Base-by-base conservation (phyloP, 2,797 vertebrate genomes). In the Sebastes vulpes region DNA sequence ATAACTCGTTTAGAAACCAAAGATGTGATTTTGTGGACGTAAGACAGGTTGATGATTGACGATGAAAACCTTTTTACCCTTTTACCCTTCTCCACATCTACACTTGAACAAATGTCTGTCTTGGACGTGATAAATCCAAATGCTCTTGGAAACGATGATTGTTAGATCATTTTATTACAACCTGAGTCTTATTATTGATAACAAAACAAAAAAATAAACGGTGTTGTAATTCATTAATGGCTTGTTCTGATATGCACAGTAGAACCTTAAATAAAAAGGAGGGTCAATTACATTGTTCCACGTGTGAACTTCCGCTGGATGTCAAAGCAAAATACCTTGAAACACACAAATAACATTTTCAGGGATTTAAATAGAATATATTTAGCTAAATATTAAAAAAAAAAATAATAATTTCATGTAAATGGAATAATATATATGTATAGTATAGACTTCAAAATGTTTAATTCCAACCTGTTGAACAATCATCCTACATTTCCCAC, bases 391-490 rank as follows among this genome's bases (percentile, higher is more conserved):
- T 16, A 6, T 54, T 56, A 14, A n/a, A 25, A 52, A 31, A 31
- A 9, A 3, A 0, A 23, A 23, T 3, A 23, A 3, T 26, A 5
- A 26, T 46, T 32, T 29, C 0, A 3, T 23, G n/a, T 28, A 12
- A 28, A 29, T 42, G 2, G n/a, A 25, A n/a, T 16, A 18, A 48
- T n/a, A 48, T 48, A n/a, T n/a, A 48, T 3, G 12, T 42, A 38
- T 14, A 38, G 35, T 32, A 14, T 21, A 16, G 6, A 69, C 2
- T 46, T 9, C 20, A 52, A 38, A 21, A 10, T 12, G 0, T 3
- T n/a, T 0, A 48, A 48, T 42, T 46, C 48, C 60, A 16, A 71
- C 77, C 59, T 81, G 77, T 77, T 82, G 46, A 70, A 75, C 80
- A 72, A 84, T 79, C 50, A 35, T 63, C 31, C 38, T 52, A 28